phyloP scores from a whole-genome alignment of 2,888 invertebrate genomes.

The Agrotis ipsilon region DNA sequence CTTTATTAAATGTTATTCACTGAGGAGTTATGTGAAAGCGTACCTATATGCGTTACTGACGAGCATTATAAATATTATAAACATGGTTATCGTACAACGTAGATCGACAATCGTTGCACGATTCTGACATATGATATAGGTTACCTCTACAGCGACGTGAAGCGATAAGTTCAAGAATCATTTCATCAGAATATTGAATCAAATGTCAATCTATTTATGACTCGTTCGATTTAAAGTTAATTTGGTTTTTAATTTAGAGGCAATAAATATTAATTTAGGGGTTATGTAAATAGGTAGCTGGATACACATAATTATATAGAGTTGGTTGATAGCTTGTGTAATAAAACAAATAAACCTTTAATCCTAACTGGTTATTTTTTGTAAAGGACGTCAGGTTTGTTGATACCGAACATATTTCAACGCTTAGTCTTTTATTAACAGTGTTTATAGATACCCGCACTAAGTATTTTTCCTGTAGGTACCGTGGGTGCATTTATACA shows the following conservation, averaged over 20 bases:
- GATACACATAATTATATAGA: conserved; percentile 45
- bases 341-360: conserved; percentile 51
- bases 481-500: too few relatives aligned
- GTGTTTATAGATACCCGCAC: too few relatives aligned
- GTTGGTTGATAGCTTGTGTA: conserved; percentile 25
- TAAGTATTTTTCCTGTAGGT: too few relatives aligned
- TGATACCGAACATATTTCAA: not conserved
- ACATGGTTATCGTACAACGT: conserved; percentile 44
- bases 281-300: conserved; percentile 58
- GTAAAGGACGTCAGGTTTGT: conserved; percentile 39
- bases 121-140: conserved; percentile 69
- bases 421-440: not conserved
- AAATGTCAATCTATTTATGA: conserved; percentile 62
- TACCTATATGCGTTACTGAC: conserved; percentile 13
- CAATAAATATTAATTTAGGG: conserved; percentile 57
- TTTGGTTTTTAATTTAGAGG: conserved; percentile 38
- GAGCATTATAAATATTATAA: conserved; percentile 61
- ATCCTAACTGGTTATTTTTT: conserved; percentile 10
- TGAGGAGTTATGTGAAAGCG: conserved; percentile 27
- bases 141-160: conserved; percentile 47
- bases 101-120: conserved; percentile 55
- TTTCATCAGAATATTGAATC: conserved; percentile 63
- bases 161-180: conserved; percentile 67
- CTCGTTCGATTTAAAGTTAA: conserved; percentile 48
- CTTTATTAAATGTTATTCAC: conserved; percentile 33